Evolutionary conservation across 64 coral and sea anemone genomes (phyloP).

Genomic region (Dendrophyllia cribrosa): DNA sequence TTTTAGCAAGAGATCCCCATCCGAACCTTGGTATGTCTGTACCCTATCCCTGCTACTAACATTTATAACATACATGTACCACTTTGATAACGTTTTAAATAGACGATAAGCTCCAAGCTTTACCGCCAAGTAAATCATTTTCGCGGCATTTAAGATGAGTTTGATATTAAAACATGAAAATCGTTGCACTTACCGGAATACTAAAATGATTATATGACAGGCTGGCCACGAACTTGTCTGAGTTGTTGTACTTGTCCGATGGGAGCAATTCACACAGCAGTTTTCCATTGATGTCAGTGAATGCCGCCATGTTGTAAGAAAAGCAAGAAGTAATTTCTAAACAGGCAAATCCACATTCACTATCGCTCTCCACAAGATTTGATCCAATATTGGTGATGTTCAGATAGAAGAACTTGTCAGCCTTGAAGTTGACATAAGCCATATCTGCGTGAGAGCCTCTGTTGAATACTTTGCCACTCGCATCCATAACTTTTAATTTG

Average conservation of each 20-base stretch:
- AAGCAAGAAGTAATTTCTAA: neutral
- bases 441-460: neutral
- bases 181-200: neutral
- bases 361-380: neutral
- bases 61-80: too few species aligned
- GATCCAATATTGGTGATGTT: neutral
- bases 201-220: conserved; percentile 4
- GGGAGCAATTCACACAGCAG: conserved; percentile 4
- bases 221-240: neutral
- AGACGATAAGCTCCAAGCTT: too few species aligned
- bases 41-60: too few species aligned
- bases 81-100: too few species aligned
- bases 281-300: neutral
- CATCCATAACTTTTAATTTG: too few species aligned
- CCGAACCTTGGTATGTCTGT: too few species aligned
- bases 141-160: neutral
- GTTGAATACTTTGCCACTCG: too few species aligned
- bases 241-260: neutral
- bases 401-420: neutral
- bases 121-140: neutral
- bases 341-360: neutral
- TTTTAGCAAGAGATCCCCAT: too few species aligned
- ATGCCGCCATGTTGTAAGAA: neutral
- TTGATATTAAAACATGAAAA: too few species aligned
- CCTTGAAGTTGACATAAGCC: neutral